phyloP scores from a whole-genome alignment of 2,888 invertebrate species.

The Melanostoma mellinum region DNA sequence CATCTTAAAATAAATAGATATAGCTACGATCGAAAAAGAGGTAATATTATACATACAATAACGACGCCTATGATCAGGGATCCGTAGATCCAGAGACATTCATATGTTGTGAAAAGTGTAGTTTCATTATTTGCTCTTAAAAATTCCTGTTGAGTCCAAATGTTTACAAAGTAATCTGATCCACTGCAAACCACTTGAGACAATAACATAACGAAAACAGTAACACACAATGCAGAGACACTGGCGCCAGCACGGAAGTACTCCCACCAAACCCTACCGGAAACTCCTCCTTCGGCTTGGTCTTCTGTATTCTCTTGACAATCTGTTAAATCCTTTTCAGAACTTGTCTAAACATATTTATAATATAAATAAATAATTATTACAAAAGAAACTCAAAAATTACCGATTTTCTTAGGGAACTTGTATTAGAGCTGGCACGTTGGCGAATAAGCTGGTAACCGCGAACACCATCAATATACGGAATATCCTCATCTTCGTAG shows the following conservation, averaged over 20 bases:
- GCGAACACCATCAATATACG: conserved; percentile 81
- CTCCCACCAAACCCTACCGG: conserved; percentile 80
- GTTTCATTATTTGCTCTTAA: conserved; percentile 77
- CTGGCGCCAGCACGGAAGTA: conserved; percentile 84
- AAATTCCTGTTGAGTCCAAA: conserved; percentile 83
- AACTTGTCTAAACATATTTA: conserved; percentile 74
- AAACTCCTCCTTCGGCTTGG: conserved; percentile 81
- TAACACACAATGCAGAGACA: conserved; percentile 81
- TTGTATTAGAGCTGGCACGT: conserved; percentile 75
- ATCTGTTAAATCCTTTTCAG: conserved; percentile 75
- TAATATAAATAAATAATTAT: background rate
- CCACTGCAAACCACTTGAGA: conserved; percentile 84
- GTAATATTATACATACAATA: conserved; percentile 74
- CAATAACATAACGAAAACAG: conserved; percentile 83
- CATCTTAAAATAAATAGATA: conserved; percentile 74
- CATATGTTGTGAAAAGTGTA: conserved; percentile 78
- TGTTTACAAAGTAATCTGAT: conserved; percentile 85
- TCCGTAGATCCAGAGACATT: conserved; percentile 81
- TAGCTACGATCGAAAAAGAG: background rate
- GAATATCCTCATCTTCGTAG: conserved; percentile 81
- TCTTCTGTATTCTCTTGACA: conserved; percentile 80
- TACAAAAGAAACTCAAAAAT: conserved; percentile 12
- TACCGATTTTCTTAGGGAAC: conserved; percentile 78
- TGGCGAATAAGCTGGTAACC: conserved; percentile 79
- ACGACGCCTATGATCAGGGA: conserved; percentile 80